Conservation (phyloP, 1,140 invertebrate species). For the silkworm (Bombyx mori) region DNA sequence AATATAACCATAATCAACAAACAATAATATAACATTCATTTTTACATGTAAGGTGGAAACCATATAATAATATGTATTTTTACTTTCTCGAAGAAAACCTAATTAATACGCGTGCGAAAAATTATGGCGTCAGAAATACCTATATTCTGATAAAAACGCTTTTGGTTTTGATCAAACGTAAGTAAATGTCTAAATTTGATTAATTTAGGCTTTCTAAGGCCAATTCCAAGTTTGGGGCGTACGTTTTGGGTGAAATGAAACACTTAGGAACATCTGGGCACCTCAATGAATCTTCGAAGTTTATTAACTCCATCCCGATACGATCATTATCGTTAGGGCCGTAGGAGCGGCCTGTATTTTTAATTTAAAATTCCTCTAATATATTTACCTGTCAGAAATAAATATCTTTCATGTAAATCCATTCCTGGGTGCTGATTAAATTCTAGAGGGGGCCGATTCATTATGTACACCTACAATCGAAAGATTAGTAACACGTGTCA, state of each 20-base stretch:
- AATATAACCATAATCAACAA: no score
- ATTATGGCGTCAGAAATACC: no score
- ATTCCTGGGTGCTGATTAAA: constrained; percentile 33
- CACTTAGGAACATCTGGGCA: constrained; percentile 56
- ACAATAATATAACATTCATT: no score
- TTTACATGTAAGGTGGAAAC: no score
- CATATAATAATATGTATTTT: no score
- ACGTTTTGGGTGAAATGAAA: constrained; percentile 58
- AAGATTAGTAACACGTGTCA: constrained; percentile 61
- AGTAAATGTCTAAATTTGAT: constrained; percentile 9
- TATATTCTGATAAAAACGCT: neutral
- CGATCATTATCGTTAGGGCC: constrained; percentile 5
- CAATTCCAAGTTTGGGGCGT: constrained; percentile 32
- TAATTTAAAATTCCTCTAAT: constrained; percentile 9
- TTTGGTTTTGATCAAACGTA: neutral
- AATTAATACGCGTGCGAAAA: no score
- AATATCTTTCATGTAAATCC: constrained; percentile 28
- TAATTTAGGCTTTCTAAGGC: constrained; percentile 42
- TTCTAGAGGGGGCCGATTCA: constrained; percentile 36
- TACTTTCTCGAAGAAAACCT: no score
- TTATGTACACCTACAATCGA: constrained; percentile 50
- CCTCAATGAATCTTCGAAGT: constrained; percentile 12
- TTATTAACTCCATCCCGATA: constrained; percentile 8
- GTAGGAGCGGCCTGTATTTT: constrained; percentile 9
- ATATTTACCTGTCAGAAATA: constrained; percentile 13